Evolutionary conservation across 2,888 invertebrate species (phyloP).

Genomic region (Stramonita haemastoma): DNA sequence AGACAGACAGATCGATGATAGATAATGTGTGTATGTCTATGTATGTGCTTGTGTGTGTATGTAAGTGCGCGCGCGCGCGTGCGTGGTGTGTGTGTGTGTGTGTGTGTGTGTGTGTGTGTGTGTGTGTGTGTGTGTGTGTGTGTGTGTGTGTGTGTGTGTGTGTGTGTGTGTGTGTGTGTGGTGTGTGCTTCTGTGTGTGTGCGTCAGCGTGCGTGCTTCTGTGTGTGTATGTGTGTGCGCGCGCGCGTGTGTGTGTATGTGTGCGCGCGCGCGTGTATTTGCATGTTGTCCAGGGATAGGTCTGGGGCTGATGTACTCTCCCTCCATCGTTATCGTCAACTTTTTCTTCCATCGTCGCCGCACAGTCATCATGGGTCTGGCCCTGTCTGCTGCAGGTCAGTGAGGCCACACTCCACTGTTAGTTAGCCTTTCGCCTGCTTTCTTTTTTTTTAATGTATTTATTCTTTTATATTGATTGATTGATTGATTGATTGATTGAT

Average conservation of each 20-base stretch:
- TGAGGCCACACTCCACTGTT: not conserved
- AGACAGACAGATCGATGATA: no score
- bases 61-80: not conserved
- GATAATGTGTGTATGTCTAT: no score
- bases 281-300: conserved; percentile 43
- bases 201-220: not conserved
- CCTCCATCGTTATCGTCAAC: conserved; percentile 48
- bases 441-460: not conserved
- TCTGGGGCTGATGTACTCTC: conserved; percentile 44
- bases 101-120: conserved; percentile 14
- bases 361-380: conserved; percentile 45
- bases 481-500: no score
- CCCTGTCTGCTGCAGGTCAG: conserved; percentile 41
- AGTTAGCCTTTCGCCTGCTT: not conserved
- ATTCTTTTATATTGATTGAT: no score
- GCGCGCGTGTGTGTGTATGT: no score
- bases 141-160: not conserved
- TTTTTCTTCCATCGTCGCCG: conserved; percentile 46
- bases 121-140: conserved; percentile 12
- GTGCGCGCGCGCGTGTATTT: not conserved
- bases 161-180: not conserved
- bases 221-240: no score
- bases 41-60: not conserved
- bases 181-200: not conserved
- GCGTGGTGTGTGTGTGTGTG: not conserved